Conservation (phyloP, 2,888 invertebrate species). For the Teinopalpus imperialis region DNA sequence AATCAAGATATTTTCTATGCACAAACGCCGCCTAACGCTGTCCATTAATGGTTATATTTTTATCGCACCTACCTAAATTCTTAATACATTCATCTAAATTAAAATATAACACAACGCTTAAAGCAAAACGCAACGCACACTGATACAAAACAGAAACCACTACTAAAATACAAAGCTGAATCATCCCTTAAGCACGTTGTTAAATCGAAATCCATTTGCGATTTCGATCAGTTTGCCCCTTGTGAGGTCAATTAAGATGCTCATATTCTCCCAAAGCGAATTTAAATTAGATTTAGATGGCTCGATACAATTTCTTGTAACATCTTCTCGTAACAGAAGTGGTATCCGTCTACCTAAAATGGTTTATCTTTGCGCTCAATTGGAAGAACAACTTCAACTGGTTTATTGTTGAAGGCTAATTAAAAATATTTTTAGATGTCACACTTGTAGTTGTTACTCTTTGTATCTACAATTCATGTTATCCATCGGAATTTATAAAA, state of each 20-base stretch:
- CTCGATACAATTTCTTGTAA: constrained; percentile 50
- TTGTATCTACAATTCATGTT: constrained; percentile 45
- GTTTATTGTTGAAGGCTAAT: constrained; percentile 55
- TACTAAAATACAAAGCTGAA: constrained; percentile 12
- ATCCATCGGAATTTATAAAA: constrained; percentile 45
- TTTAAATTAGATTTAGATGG: constrained; percentile 53
- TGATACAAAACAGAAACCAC: neutral
- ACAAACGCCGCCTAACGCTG: constrained; percentile 3
- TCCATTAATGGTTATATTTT: neutral
- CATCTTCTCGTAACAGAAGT: constrained; percentile 25
- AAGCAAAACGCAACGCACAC: neutral
- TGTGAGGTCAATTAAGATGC: constrained; percentile 39
- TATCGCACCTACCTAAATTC: constrained; percentile 1
- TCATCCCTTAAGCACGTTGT: constrained; percentile 7
- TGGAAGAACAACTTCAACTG: constrained; percentile 54
- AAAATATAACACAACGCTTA: constrained; percentile 1
- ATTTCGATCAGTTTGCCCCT: constrained; percentile 30
- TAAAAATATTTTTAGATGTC: constrained; percentile 74
- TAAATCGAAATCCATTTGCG: constrained; percentile 19
- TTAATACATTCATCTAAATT: neutral
- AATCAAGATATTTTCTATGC: constrained; percentile 4
- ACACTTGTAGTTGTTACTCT: constrained; percentile 63
- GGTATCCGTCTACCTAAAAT: constrained; percentile 44
- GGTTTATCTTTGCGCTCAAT: constrained; percentile 58
- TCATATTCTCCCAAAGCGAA: constrained; percentile 64